Evolutionary conservation across 2,113 vertebrate genomes (phyloP), one percentile per base, ranked within the genome.

Genomic region (Ivindomyrus marchei): DNA sequence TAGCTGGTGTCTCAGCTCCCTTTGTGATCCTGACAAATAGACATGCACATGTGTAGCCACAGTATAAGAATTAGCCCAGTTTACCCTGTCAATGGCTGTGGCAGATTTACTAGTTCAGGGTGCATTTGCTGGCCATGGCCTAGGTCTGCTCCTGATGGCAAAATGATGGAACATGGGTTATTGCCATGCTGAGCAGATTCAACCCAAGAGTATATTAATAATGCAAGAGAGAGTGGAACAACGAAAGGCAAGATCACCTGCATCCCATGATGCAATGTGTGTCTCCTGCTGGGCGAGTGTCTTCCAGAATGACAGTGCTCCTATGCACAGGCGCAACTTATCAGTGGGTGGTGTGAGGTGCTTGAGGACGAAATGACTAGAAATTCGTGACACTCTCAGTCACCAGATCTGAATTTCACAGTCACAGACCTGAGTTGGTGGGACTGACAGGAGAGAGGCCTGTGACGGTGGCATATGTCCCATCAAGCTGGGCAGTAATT

Each of bases 221-320:
- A 80, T 80, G 74, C 74, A 80, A 42, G 31, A 80, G 74, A 42
- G 15, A 80, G 36, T 80, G 74, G 74, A 80, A 39, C 36, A 80
- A 80, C 5, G 74, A 31, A 39, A 80, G 74, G 74, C 74, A 80
- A 80, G 74, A 85, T 47, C 42, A 47, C 45, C 83, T 85, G 83
- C 39, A 46, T 46, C 83, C 83, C 39, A 85, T 47, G 83, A 85
- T 85, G 83, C 83, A 85, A 85, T 85, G 83, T 21, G 39, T 85
- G 36, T 80, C 74, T 42, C 74, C 74, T 85, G 83, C 42, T 47
- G 45, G 21, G 83, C 21, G 83, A 85, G 45, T 47, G 45, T 85
- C 83, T 85, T 85, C 21, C 83, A 85, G 42, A 85, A 85, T 85
- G 39, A 85, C 39, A 85, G 83, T 85, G 83, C 83, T 85, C 45